These are phyloP conservation scores for Crotalus tigris DNA, from an alignment of 2,113 vertebrate species.

Conservation along the genomic window DNA sequence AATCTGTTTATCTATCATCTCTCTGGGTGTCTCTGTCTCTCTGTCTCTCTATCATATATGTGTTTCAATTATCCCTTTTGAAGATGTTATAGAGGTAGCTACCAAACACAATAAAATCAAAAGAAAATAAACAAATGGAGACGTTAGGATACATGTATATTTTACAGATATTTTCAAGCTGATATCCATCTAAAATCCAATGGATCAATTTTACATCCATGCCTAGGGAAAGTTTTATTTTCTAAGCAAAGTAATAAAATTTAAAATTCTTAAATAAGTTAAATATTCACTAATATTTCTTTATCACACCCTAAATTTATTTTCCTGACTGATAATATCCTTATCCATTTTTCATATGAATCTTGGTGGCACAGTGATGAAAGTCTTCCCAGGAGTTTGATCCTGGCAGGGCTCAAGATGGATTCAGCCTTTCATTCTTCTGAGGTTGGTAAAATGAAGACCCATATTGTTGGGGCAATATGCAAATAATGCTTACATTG, in stretches of 20 bases:
- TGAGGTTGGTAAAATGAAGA: neutral
- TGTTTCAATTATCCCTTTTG: neutral
- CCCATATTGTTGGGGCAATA: neutral
- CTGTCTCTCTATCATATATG: neutral
- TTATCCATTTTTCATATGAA: neutral
- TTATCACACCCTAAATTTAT: neutral
- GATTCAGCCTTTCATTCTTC: neutral
- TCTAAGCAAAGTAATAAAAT: neutral
- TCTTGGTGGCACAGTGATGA: too few species aligned
- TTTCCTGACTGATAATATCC: neutral
- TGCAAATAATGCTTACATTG: neutral
- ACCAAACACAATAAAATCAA: neutral
- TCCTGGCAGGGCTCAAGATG: neutral
- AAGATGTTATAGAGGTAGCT: neutral
- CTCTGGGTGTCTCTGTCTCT: neutral
- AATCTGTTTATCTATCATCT: neutral
- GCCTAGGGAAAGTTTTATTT: neutral
- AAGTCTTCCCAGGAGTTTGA: too few species aligned
- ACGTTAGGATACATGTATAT: neutral
- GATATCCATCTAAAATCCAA: neutral
- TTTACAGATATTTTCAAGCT: neutral
- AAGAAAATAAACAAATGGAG: neutral
- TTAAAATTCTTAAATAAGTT: neutral
- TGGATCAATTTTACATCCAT: neutral
- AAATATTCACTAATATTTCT: neutral